Conservation (phyloP, 2,888 invertebrate genomes). For the Rhodophaea formosa region DNA sequence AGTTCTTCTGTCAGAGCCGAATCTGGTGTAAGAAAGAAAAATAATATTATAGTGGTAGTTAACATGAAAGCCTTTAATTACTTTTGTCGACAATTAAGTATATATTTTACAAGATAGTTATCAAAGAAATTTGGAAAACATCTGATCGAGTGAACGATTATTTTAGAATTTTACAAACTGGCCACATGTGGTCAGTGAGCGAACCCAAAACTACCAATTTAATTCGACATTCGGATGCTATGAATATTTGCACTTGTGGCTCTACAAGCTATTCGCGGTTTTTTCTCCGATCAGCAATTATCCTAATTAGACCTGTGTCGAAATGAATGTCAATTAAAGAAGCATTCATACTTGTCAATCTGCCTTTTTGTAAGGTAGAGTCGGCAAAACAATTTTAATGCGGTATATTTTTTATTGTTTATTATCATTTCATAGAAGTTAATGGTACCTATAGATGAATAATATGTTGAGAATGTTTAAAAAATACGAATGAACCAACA, state of each 20-base stretch:
- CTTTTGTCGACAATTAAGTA: no score
- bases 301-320: slow-evolving; percentile 17
- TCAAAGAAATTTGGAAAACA: no score
- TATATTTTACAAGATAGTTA: no score
- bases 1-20: no score
- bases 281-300: slow-evolving; percentile 17
- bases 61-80: no score
- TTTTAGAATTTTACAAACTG: background rate
- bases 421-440: background rate
- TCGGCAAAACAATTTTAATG: slow-evolving; percentile 3
- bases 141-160: no score
- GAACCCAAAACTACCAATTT: slow-evolving; percentile 1
- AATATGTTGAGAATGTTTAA: no score
- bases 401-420: background rate
- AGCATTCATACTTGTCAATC: slow-evolving; percentile 17
- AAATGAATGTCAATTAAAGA: slow-evolving; percentile 18
- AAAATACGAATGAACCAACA: no score
- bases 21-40: no score
- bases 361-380: slow-evolving; percentile 4
- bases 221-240: slow-evolving; percentile 12
- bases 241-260: slow-evolving; percentile 9
- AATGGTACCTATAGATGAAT: background rate
- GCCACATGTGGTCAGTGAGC: background rate
- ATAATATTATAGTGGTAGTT: no score
- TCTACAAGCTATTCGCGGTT: slow-evolving; percentile 1